A percentile compares a stretch with the other conserved stretches of the same genome.
phyloP scores from a whole-genome alignment of 2,113 vertebrate genomes.

The Poecile atricapillus region DNA sequence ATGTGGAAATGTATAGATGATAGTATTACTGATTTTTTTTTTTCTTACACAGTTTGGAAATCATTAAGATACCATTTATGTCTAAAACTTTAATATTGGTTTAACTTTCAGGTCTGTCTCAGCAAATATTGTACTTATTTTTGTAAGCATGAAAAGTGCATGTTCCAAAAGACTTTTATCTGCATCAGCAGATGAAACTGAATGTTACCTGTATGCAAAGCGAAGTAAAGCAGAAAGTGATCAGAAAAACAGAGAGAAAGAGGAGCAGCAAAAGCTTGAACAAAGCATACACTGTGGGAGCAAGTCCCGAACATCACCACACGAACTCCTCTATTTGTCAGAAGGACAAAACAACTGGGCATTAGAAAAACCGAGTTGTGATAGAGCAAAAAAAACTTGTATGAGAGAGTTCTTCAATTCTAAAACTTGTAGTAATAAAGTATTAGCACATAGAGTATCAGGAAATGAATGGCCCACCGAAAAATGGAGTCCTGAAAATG shows the following conservation, averaged over 20 bases:
- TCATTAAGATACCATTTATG: background rate
- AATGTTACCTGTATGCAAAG: background rate
- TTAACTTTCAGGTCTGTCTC: constrained; percentile 18
- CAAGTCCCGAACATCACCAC: background rate
- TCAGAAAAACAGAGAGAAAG: background rate
- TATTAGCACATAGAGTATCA: background rate
- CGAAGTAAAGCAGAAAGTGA: constrained; percentile 5
- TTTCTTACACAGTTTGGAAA: background rate
- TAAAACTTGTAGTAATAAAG: background rate
- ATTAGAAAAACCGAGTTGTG: background rate
- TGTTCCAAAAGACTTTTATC: background rate
- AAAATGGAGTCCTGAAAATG: background rate
- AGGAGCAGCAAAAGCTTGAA: background rate
- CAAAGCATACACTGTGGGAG: background rate
- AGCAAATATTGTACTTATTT: background rate
- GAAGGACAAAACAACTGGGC: background rate
- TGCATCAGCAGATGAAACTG: background rate
- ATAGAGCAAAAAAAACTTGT: background rate
- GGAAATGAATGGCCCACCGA: background rate
- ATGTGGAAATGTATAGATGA: background rate
- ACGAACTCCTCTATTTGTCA: background rate
- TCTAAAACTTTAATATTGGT: background rate
- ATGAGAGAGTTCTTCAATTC: background rate
- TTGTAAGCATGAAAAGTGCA: constrained; percentile 10
- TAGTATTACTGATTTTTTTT: background rate